These are phyloP conservation scores for Pristionchus mayeri DNA, from an alignment of 2,888 invertebrate genomes.

Conservation along the genomic window DNA sequence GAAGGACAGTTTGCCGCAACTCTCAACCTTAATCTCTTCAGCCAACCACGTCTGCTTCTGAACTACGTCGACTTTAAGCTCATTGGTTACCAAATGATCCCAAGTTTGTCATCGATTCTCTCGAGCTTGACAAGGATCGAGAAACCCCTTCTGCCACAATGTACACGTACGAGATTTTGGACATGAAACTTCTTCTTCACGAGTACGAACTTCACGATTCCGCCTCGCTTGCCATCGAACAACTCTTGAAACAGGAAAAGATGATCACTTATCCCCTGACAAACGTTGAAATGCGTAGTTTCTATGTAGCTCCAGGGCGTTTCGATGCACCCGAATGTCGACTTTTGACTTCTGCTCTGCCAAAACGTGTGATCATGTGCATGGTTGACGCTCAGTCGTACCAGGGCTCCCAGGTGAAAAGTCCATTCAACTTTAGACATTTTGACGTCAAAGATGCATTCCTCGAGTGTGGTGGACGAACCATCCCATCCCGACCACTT, in stretches of 20 bases:
- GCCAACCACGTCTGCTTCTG: slow-evolving; percentile 28
- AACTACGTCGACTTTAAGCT: slow-evolving; percentile 34
- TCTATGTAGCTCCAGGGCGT: not conserved
- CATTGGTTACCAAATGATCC: not conserved
- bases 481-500: not conserved
- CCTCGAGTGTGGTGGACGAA: not conserved
- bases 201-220: slow-evolving; percentile 3
- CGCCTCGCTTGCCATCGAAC: not conserved
- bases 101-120: slow-evolving; percentile 30
- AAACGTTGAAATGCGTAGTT: not conserved
- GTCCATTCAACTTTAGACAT: not conserved
- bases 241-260: not conserved
- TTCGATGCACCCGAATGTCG: not conserved
- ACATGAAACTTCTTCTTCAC: slow-evolving; percentile 14
- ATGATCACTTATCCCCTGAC: slow-evolving; percentile 1
- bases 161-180: not conserved
- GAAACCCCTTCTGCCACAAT: too few species aligned
- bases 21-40: slow-evolving; percentile 42
- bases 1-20: not conserved
- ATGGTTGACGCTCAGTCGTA: not conserved
- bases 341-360: not conserved
- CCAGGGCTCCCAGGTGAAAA: not conserved
- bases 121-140: not conserved
- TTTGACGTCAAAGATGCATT: not conserved
- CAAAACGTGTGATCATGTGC: not conserved